Percentiles rank a stretch among this genome's conserved stretches.
phyloP scores from a whole-genome alignment of 1,140 invertebrate species.

The Coenobita brevimanus region DNA sequence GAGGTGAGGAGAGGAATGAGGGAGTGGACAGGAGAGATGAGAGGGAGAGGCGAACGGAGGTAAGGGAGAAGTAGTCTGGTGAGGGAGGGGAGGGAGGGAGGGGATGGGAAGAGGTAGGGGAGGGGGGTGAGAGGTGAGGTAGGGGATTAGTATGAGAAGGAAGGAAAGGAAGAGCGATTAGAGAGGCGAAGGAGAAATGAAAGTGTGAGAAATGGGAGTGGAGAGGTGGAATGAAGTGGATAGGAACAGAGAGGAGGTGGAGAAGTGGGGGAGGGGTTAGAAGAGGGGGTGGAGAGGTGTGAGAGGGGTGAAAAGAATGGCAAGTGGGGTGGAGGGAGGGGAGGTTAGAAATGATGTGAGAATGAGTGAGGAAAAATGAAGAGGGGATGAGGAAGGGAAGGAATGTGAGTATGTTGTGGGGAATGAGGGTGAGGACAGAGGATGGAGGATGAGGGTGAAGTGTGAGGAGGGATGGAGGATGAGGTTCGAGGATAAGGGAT shows the following conservation, averaged over 20 bases:
- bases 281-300: not conserved
- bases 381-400: too few species aligned
- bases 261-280: not conserved
- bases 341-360: not conserved
- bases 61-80: not conserved
- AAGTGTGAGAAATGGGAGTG: not conserved
- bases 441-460: too few species aligned
- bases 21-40: not conserved
- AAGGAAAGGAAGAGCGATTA: not conserved
- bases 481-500: too few species aligned
- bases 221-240: not conserved
- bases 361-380: too few species aligned
- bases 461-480: too few species aligned
- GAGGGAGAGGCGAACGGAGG: not conserved
- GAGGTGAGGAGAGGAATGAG: not conserved
- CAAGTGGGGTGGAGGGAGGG: too few species aligned
- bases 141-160: not conserved
- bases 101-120: not conserved
- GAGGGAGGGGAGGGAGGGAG: not conserved
- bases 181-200: not conserved
- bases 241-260: not conserved
- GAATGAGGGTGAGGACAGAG: too few species aligned
- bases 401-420: too few species aligned
- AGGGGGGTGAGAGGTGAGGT: not conserved
- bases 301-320: not conserved